phyloP scores from a whole-genome alignment of 2,797 vertebrate species.

The Selene dorsalis region DNA sequence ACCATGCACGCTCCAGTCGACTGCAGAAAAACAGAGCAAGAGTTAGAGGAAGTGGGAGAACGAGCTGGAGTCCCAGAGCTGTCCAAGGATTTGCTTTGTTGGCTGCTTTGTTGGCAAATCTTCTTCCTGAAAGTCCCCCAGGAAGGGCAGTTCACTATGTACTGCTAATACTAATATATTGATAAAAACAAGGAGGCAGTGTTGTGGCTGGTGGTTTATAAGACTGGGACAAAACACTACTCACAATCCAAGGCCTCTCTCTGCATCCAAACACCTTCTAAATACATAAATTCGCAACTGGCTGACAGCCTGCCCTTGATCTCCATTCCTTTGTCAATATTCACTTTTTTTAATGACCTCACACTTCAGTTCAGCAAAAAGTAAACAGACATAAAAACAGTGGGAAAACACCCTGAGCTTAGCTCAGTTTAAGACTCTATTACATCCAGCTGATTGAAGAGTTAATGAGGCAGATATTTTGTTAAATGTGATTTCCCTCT shows the following conservation, averaged over 20 bases:
- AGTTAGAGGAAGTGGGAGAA: conserved; percentile 14
- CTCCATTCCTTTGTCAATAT: conserved; percentile 16
- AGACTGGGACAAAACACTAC: neutral
- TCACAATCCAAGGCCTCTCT: conserved; percentile 1
- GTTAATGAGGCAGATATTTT: conserved; percentile 62
- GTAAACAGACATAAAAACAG: neutral
- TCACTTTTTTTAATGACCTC: conserved; percentile 24
- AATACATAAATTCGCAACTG: neutral
- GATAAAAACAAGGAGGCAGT: conserved; percentile 20
- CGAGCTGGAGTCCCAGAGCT: conserved; percentile 48
- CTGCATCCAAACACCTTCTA: neutral
- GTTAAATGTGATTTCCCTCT: conserved; percentile 45
- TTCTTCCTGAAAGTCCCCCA: conserved; percentile 35
- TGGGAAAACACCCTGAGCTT: neutral
- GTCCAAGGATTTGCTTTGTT: conserved; percentile 51
- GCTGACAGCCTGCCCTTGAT: neutral
- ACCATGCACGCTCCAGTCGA: conserved; percentile 31
- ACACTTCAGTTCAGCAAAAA: conserved; percentile 8
- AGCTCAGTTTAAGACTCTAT: conserved; percentile 51
- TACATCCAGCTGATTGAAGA: conserved; percentile 58
- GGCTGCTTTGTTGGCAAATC: conserved; percentile 53
- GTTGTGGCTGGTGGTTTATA: conserved; percentile 6
- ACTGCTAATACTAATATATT: conserved; percentile 34
- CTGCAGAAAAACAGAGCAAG: conserved; percentile 29
- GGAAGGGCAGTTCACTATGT: neutral